phyloP scores from a whole-genome alignment of 1,140 invertebrate genomes.

The Lasioglossum albipes region DNA sequence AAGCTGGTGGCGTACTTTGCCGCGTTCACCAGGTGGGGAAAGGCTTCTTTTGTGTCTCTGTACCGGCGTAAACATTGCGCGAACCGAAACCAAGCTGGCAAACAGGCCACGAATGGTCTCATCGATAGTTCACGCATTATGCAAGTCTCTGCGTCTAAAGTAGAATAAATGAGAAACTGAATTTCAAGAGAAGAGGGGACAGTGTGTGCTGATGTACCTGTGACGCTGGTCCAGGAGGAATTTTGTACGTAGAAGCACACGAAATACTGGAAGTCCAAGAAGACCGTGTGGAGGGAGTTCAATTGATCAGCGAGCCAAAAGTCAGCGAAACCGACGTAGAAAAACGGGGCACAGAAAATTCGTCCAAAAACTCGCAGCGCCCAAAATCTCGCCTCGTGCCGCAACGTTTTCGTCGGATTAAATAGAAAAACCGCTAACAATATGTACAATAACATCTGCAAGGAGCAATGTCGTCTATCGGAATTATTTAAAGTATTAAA shows the following conservation, averaged over 20 bases:
- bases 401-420: slow-evolving; percentile 90
- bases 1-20: slow-evolving; percentile 92
- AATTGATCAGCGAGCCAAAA: slow-evolving; percentile 97
- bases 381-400: slow-evolving; percentile 88
- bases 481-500: not conserved
- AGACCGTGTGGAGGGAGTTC: slow-evolving; percentile 88
- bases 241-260: slow-evolving; percentile 83
- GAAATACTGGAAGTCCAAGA: slow-evolving; percentile 91
- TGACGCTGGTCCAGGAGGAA: slow-evolving; percentile 75
- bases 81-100: slow-evolving; percentile 94
- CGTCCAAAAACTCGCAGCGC: slow-evolving; percentile 80
- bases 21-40: slow-evolving; percentile 89
- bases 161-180: slow-evolving; percentile 10
- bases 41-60: slow-evolving; percentile 82
- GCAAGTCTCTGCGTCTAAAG: slow-evolving; percentile 75
- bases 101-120: slow-evolving; percentile 85
- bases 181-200: not conserved
- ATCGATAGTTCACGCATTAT: slow-evolving; percentile 77
- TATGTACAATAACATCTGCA: slow-evolving; percentile 81
- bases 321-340: slow-evolving; percentile 93
- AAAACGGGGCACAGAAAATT: slow-evolving; percentile 90
- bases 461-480: not conserved
- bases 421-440: slow-evolving; percentile 88
- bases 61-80: slow-evolving; percentile 92
- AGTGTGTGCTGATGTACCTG: slow-evolving; percentile 26